phyloP scores from a whole-genome alignment of 2,888 invertebrate genomes.

The Acronicta aceris region DNA sequence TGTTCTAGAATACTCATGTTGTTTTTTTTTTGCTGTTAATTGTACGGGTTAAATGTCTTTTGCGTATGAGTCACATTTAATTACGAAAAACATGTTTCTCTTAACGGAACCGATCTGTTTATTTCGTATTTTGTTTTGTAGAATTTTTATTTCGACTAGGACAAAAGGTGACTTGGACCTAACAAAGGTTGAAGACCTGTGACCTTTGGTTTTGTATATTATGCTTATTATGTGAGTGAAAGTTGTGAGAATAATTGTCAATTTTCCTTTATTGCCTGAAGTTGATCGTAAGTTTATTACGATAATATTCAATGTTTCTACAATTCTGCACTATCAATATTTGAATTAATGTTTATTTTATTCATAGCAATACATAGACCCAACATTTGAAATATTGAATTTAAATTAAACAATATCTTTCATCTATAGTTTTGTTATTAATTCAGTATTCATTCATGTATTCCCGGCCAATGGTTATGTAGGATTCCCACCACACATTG shows the following conservation, averaged over 20 bases:
- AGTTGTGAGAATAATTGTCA: constrained; percentile 3
- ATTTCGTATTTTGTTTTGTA: not conserved
- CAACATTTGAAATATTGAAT: not conserved
- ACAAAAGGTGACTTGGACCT: not conserved
- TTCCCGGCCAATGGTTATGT: too few relatives aligned
- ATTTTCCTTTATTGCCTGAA: not conserved
- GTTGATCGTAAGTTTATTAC: not conserved
- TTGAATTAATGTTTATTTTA: not conserved
- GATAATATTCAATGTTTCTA: not conserved
- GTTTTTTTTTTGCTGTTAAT: constrained; percentile 26
- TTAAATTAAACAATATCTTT: not conserved
- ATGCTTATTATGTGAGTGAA: not conserved
- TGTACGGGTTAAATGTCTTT: constrained; percentile 8
- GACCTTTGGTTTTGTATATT: not conserved
- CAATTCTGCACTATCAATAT: not conserved
- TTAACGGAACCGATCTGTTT: not conserved
- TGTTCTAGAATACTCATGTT: constrained; percentile 6
- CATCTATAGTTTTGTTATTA: too few relatives aligned
- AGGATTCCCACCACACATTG: too few relatives aligned
- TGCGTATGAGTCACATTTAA: constrained; percentile 17
- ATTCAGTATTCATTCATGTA: too few relatives aligned
- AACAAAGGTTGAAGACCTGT: constrained; percentile 2
- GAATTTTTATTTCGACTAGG: not conserved
- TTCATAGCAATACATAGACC: not conserved
- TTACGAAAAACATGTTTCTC: constrained; percentile 13